phyloP scores from a whole-genome alignment of 2,113 vertebrate genomes.

The Cyanoderma ruficeps region DNA sequence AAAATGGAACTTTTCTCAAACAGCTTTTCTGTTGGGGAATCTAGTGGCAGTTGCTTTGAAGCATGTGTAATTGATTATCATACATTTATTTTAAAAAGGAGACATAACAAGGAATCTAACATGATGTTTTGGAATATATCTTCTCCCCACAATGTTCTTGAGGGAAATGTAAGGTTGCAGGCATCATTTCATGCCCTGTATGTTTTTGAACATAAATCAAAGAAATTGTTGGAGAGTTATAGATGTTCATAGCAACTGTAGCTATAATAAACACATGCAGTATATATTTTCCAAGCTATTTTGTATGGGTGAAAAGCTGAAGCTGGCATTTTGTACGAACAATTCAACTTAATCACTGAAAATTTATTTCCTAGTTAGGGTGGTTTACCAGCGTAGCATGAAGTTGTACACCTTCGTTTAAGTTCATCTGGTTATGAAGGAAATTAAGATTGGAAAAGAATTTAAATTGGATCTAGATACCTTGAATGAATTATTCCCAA shows the following conservation, averaged over 20 bases:
- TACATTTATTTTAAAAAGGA: conserved; percentile 75
- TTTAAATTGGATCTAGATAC: conserved; percentile 42
- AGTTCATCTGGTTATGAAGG: conserved; percentile 55
- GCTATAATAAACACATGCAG: conserved; percentile 78
- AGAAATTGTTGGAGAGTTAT: conserved; percentile 81
- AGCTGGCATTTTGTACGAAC: conserved; percentile 65
- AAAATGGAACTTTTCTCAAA: conserved; percentile 61
- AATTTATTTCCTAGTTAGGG: conserved; percentile 71
- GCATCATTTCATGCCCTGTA: conserved; percentile 84
- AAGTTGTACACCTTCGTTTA: conserved; percentile 48
- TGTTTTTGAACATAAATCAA: conserved; percentile 85
- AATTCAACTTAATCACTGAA: conserved; percentile 71
- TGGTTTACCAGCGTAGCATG: conserved; percentile 44
- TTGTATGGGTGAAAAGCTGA: conserved; percentile 70
- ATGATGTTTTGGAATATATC: conserved; percentile 76
- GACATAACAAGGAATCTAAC: conserved; percentile 71
- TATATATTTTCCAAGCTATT: conserved; percentile 77
- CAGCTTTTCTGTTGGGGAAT: conserved; percentile 67
- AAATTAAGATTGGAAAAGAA: conserved; percentile 26
- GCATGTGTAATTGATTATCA: conserved; percentile 74
- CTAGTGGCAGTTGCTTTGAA: conserved; percentile 65
- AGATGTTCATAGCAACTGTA: conserved; percentile 79
- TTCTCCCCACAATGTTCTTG: conserved; percentile 75
- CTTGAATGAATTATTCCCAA: conserved; percentile 32
- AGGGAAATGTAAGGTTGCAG: conserved; percentile 81